phyloP scores from a whole-genome alignment of 2,888 invertebrate species.

The Protonemura montana region DNA sequence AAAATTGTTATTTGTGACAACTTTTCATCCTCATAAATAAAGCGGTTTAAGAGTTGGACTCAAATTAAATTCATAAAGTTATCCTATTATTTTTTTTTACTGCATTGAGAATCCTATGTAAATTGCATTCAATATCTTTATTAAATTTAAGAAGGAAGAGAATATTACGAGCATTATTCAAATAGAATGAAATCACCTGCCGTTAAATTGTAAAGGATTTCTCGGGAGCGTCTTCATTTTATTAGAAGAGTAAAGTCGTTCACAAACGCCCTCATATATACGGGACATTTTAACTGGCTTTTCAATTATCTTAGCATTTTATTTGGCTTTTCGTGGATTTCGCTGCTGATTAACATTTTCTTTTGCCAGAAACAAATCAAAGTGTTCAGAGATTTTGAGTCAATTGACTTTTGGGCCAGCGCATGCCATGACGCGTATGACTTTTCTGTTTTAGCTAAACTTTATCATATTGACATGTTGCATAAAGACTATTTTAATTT shows the following conservation, averaged over 20 bases:
- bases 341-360: too few species aligned
- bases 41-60: constrained; percentile 18
- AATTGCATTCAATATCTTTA: constrained; percentile 27
- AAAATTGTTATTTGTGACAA: constrained; percentile 40
- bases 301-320: too few species aligned
- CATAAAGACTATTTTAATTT: too few species aligned
- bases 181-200: neutral
- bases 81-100: constrained; percentile 32
- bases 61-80: constrained; percentile 39
- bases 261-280: too few species aligned
- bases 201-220: neutral
- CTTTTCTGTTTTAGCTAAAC: too few species aligned
- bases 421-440: too few species aligned
- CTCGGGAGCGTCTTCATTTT: neutral
- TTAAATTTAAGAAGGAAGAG: neutral
- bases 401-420: too few species aligned
- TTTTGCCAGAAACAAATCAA: too few species aligned
- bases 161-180: neutral
- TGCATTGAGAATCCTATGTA: constrained; percentile 19
- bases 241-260: neutral
- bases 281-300: too few species aligned
- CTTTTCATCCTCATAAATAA: constrained; percentile 33
- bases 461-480: too few species aligned
- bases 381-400: too few species aligned
- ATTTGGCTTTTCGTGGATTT: too few species aligned